These are phyloP conservation scores for Accipiter virgatus DNA, from an alignment of 2,113 vertebrate genomes.

Conservation along the genomic window DNA sequence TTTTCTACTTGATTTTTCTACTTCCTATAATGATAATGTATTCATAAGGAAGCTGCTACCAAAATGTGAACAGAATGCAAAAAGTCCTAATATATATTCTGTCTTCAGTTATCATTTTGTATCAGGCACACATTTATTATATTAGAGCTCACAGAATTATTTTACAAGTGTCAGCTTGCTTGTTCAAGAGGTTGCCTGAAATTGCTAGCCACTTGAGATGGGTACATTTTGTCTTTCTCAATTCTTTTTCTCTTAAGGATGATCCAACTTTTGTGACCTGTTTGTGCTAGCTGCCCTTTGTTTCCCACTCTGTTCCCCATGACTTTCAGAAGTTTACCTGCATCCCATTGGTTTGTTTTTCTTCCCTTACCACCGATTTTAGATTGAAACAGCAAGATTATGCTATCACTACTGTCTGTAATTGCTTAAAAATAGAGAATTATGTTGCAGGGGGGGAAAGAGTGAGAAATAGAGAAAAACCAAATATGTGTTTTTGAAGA, in stretches of 20 bases:
- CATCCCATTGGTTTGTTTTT: not conserved
- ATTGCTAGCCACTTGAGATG: not conserved
- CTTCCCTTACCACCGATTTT: not conserved
- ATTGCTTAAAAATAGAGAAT: not conserved
- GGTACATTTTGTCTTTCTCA: not conserved
- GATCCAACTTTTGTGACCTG: not conserved
- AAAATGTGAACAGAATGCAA: not conserved
- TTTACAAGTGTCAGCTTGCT: not conserved
- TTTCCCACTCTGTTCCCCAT: not conserved
- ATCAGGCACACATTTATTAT: not conserved
- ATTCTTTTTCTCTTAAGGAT: not conserved
- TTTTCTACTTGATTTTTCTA: not conserved
- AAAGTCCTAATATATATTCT: not conserved
- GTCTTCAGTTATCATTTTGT: not conserved
- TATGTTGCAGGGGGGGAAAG: not conserved
- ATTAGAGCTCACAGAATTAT: not conserved
- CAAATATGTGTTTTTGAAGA: not conserved
- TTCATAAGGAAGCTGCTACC: not conserved
- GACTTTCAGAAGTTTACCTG: not conserved
- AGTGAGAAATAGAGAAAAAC: not conserved
- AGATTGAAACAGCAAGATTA: not conserved
- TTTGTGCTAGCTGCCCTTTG: not conserved
- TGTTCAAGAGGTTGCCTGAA: not conserved
- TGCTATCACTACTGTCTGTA: not conserved
- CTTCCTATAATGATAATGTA: not conserved